A percentile compares a stretch with the other conserved stretches of the same genome.
Evolutionary conservation across 2,113 vertebrate species (phyloP).

Genomic region (Rhinogobius similis): DNA sequence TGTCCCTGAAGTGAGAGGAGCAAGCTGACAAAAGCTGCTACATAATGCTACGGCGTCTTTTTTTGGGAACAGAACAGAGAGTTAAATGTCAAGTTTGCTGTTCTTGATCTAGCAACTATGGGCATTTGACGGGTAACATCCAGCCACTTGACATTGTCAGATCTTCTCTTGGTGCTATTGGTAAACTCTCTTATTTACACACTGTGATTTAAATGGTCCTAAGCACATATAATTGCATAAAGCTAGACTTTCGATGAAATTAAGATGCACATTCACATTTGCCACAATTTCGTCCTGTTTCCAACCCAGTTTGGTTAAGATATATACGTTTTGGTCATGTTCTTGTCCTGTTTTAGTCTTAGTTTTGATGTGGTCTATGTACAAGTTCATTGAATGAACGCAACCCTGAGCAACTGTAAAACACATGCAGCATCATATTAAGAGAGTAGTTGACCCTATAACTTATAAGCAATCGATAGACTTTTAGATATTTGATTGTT

Average conservation of each 20-base stretch:
- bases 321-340: too few relatives aligned
- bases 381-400: too few relatives aligned
- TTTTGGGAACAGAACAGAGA: constrained; percentile 19
- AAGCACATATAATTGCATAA: too few relatives aligned
- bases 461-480: not conserved
- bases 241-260: too few relatives aligned
- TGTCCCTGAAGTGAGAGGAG: constrained; percentile 53
- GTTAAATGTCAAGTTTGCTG: constrained; percentile 26
- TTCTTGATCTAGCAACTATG: not conserved
- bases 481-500: not conserved
- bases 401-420: not conserved
- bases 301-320: too few relatives aligned
- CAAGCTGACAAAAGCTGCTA: constrained; percentile 39
- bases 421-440: not conserved
- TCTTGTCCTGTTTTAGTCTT: too few relatives aligned
- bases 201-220: too few relatives aligned
- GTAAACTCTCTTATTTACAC: too few relatives aligned
- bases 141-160: not conserved
- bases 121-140: not conserved
- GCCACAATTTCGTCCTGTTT: too few relatives aligned
- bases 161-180: not conserved
- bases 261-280: too few relatives aligned
- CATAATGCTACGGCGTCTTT: constrained; percentile 36
- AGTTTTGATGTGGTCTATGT: too few relatives aligned
- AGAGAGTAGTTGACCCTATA: not conserved